phyloP scores from a whole-genome alignment of 2,797 vertebrate species.

The Taeniopygia guttata region DNA sequence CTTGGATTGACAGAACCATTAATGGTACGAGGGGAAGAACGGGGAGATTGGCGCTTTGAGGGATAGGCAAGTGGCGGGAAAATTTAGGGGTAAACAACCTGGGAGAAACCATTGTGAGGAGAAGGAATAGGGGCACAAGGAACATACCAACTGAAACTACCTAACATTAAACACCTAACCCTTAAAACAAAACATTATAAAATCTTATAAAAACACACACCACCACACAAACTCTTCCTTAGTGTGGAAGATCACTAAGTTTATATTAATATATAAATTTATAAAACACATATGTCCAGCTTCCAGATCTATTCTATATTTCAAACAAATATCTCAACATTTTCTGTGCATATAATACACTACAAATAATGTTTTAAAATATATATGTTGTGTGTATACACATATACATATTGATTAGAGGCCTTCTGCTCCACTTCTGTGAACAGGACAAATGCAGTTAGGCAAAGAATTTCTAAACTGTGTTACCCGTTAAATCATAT shows the following conservation, averaged over 20 bases:
- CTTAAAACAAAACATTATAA: neutral
- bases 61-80: too few relatives aligned
- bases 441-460: neutral
- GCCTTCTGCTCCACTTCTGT: neutral
- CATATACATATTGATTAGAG: neutral
- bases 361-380: neutral
- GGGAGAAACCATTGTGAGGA: too few relatives aligned
- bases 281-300: neutral
- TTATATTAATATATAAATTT: neutral
- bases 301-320: neutral
- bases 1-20: too few relatives aligned
- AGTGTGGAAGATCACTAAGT: neutral
- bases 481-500: neutral
- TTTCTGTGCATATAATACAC: neutral
- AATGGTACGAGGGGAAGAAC: too few relatives aligned
- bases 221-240: neutral
- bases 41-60: too few relatives aligned
- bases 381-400: neutral
- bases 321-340: neutral
- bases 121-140: too few relatives aligned
- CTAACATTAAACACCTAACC: too few relatives aligned
- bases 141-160: too few relatives aligned
- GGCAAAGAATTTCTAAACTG: neutral
- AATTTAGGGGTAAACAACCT: too few relatives aligned
- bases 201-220: too few relatives aligned